These are phyloP conservation scores for Geotria australis DNA, from an alignment of 2,797 vertebrate genomes.

Conservation along the genomic window DNA sequence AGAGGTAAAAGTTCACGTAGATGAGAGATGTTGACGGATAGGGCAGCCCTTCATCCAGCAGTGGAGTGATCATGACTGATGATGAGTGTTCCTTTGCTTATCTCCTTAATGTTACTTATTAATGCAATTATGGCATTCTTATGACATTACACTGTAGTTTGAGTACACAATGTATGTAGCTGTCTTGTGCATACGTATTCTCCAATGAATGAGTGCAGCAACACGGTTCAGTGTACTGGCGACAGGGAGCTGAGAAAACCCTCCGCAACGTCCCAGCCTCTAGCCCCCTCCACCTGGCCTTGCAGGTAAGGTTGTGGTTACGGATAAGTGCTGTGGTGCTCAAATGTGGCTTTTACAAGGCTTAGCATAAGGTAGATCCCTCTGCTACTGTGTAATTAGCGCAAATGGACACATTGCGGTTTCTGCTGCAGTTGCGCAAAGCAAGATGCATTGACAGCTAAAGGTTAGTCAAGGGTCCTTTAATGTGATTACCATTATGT, in stretches of 20 bases:
- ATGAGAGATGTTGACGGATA: no score
- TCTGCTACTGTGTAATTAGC: no score
- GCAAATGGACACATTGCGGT: not conserved
- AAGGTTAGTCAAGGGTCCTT: not conserved
- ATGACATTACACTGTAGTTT: no score
- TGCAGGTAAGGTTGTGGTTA: not conserved
- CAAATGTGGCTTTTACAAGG: not conserved
- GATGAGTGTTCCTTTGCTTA: no score
- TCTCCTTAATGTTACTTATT: no score
- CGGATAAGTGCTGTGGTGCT: not conserved
- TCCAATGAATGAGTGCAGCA: slow-evolving; percentile 18
- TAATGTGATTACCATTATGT: not conserved
- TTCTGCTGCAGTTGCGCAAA: not conserved
- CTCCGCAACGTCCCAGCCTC: slow-evolving; percentile 8
- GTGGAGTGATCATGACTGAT: no score
- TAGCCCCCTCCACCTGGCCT: not conserved
- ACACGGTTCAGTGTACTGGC: slow-evolving; percentile 83
- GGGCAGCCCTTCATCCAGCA: no score
- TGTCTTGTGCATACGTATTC: no score
- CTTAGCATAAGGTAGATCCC: no score
- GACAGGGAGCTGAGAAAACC: slow-evolving; percentile 14
- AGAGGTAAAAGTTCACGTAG: no score
- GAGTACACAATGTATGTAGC: no score
- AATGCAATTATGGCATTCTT: no score
- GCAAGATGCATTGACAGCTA: not conserved